phyloP scores from a whole-genome alignment of 2,797 vertebrate species.

The Lateolabrax maculatus region DNA sequence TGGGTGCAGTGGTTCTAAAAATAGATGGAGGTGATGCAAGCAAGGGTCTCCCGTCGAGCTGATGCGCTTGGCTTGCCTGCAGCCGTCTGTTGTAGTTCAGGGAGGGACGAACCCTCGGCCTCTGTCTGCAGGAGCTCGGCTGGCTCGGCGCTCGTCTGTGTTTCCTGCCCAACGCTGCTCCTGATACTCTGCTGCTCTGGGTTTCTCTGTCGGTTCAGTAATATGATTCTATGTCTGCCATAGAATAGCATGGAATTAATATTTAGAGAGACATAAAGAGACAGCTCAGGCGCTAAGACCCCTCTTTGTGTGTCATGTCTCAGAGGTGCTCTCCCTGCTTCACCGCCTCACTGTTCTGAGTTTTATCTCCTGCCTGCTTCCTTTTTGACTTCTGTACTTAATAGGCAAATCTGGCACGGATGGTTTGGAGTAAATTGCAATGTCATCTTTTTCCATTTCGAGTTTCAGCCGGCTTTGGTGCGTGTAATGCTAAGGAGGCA shows the following conservation, averaged over 20 bases:
- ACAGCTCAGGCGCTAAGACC: conserved; percentile 63
- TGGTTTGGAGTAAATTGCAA: conserved; percentile 69
- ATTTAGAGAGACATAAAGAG: conserved; percentile 68
- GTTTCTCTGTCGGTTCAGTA: conserved; percentile 69
- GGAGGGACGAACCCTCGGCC: conserved; percentile 71
- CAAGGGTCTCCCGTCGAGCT: conserved; percentile 81
- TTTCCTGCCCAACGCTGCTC: conserved; percentile 47
- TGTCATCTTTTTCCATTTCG: conserved; percentile 72
- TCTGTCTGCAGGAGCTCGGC: conserved; percentile 76
- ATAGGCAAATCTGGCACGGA: conserved; percentile 72
- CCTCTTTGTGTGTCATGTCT: conserved; percentile 68
- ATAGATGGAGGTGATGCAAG: conserved; percentile 85
- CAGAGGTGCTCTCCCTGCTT: conserved; percentile 65
- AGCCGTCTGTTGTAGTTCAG: conserved; percentile 81
- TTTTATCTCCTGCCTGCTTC: conserved; percentile 66
- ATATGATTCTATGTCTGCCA: conserved; percentile 57
- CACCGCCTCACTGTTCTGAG: conserved; percentile 53
- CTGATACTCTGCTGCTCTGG: conserved; percentile 36
- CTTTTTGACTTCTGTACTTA: conserved; percentile 70
- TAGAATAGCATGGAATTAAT: conserved; percentile 68
- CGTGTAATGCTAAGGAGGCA: conserved; percentile 51
- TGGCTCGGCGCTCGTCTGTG: conserved; percentile 43
- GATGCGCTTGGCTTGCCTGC: conserved; percentile 75
- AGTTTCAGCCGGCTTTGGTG: conserved; percentile 51
- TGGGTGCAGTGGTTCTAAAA: conserved; percentile 82